Evolutionary conservation across 2,888 invertebrate genomes (phyloP), one percentile per base, ranked within the genome.

Genomic region (Dicycla oo): DNA sequence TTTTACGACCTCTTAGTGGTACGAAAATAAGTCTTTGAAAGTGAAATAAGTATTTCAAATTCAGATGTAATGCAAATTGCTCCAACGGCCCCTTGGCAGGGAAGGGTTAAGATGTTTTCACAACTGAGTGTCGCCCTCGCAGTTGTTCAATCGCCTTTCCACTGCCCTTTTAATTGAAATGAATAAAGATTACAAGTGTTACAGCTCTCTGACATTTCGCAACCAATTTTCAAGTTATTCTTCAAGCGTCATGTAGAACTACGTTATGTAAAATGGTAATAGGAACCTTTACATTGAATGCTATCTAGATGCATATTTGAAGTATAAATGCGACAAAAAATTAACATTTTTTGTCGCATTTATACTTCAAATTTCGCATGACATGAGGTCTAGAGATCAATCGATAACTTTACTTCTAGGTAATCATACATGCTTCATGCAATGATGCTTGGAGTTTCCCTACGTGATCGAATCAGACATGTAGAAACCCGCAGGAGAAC

Each of bases 61-160:
- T 91, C 87, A 91, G 90, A 93, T 92, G 89, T 89, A 91, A 94
- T 94, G 95, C 93, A 94, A 95, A 95, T 95, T 90, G 89, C 83
- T 81, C 86, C 84, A 85, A 86, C 90, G 89, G 90, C 86, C 88
- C 81, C 88, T 86, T 81, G 78, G 73, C 81, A 20, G 54, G 80
- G 86, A 93, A 93, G 94, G 94, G 95, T 93, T 93, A 93, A 93
- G 94, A 92, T 95, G 95, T 95, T 95, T 92, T 94, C 89, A 89
- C 92, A 94, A 91, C 92, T 87, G 92, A 95, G 95, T 95, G 94
- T 92, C 87, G 88, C 86, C 87, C 84, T 83, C 85, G 87, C 88
- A 89, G 89, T 88, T 82, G 85, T 85, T 81, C 87, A 90, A 91
- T 91, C 90, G 89, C 90, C 88, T 92, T 91, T 89, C 83, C 83